phyloP scores from a whole-genome alignment of 2,888 invertebrate genomes.

The Oeneis ivallda region DNA sequence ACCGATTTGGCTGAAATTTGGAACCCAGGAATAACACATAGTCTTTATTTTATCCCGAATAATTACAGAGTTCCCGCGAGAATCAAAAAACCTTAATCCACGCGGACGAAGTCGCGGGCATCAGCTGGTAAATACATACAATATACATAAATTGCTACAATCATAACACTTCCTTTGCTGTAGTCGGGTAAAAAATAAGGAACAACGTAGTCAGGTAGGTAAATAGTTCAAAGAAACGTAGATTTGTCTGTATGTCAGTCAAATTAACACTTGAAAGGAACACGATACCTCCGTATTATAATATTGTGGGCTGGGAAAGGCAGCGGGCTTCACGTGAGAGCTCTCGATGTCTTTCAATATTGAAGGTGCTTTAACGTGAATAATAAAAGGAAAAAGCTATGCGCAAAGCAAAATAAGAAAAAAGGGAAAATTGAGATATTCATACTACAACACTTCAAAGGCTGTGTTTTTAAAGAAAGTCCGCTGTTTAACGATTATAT shows the following conservation, averaged over 20 bases:
- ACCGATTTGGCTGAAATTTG: too few species aligned
- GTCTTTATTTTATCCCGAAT: too few species aligned
- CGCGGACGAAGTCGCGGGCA: too few species aligned
- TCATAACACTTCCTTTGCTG: too few species aligned
- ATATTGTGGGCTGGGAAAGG: slow-evolving; percentile 1
- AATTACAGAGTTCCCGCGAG: too few species aligned
- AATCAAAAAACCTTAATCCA: too few species aligned
- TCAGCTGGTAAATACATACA: too few species aligned
- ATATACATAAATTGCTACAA: too few species aligned
- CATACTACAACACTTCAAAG: slow-evolving; percentile 17
- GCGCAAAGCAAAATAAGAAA: slow-evolving; percentile 8
- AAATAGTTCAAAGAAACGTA: too few species aligned
- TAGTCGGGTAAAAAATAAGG: too few species aligned
- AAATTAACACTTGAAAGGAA: not conserved
- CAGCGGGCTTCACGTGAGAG: not conserved
- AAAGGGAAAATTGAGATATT: slow-evolving; percentile 13
- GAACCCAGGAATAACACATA: too few species aligned
- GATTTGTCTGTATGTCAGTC: not conserved
- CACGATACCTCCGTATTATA: not conserved
- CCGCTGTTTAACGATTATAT: not conserved
- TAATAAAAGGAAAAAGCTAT: slow-evolving; percentile 13
- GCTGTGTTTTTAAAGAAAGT: not conserved
- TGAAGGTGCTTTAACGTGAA: not conserved
- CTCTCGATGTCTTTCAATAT: slow-evolving; percentile 4
- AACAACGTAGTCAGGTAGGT: too few species aligned